A percentile compares a stretch with the other conserved stretches of the same genome.
Conservation (phyloP, 2,113 vertebrate genomes). For the Dasyurus viverrinus region DNA sequence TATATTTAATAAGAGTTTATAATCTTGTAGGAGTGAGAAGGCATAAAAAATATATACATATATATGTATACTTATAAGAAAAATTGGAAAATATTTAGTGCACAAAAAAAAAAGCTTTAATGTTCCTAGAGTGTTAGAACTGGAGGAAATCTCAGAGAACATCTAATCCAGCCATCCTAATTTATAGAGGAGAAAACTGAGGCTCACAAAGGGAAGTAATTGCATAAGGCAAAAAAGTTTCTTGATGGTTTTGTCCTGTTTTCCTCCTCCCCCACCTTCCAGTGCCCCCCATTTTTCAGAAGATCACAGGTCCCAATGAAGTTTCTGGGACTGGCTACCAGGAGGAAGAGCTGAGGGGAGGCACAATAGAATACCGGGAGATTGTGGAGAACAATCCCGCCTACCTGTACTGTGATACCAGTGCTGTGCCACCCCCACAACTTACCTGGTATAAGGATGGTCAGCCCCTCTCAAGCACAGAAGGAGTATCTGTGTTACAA, state of each 20-base stretch:
- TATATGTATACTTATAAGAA: neutral
- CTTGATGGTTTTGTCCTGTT: slow-evolving; percentile 13
- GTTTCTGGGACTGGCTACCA: slow-evolving; percentile 81
- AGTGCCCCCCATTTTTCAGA: slow-evolving; percentile 95
- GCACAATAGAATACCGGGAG: slow-evolving; percentile 86
- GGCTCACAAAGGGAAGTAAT: neutral
- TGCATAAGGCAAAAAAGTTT: neutral
- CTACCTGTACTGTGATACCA: slow-evolving; percentile 90
- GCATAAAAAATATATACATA: too few relatives aligned
- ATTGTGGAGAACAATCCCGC: slow-evolving; percentile 86
- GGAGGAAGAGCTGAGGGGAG: slow-evolving; percentile 81
- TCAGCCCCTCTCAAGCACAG: slow-evolving; percentile 81
- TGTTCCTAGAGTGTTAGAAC: neutral
- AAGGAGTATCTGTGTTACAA: slow-evolving; percentile 85
- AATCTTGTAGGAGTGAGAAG: too few relatives aligned
- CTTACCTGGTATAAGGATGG: slow-evolving; percentile 91
- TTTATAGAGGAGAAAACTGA: neutral
- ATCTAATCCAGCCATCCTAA: neutral
- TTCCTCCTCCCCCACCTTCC: neutral
- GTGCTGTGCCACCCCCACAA: slow-evolving; percentile 86
- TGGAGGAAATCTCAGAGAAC: neutral
- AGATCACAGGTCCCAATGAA: slow-evolving; percentile 80
- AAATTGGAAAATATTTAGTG: neutral
- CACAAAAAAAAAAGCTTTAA: neutral
- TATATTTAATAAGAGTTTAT: too few relatives aligned